Conservation (phyloP, 2,888 invertebrate species). For the Lepidochitona cinerea region DNA sequence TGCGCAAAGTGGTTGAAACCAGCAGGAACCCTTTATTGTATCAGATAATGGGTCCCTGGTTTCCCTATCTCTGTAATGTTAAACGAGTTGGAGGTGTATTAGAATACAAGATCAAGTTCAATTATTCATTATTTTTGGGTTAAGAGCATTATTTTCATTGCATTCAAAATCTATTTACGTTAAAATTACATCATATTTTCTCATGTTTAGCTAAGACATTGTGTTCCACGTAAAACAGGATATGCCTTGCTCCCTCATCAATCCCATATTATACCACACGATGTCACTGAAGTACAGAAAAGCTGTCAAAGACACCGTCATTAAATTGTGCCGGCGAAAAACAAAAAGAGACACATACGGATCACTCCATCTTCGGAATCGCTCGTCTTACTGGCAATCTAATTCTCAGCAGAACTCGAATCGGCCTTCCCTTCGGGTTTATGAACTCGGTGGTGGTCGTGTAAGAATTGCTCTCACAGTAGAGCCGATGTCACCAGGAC, state of each 20-base stretch:
- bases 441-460: not conserved
- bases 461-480: not conserved
- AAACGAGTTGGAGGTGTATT: no score
- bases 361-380: not conserved
- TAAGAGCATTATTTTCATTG: no score
- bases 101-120: no score
- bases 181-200: no score
- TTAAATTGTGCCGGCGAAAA: constrained; percentile 36
- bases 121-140: no score
- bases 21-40: no score
- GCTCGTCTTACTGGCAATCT: not conserved
- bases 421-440: not conserved
- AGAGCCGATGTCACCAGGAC: not conserved
- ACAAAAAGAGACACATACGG: constrained; percentile 8
- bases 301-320: constrained; percentile 83
- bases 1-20: no score
- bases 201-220: no score
- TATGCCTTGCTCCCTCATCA: constrained; percentile 93
- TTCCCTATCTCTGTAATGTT: no score
- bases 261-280: constrained; percentile 93
- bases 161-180: no score
- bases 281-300: constrained; percentile 95
- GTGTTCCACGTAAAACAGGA: no score
- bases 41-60: no score
- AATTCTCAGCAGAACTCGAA: not conserved